Evolutionary conservation across 2,797 vertebrate species (phyloP).

Genomic region (Hemibagrus guttatus): DNA sequence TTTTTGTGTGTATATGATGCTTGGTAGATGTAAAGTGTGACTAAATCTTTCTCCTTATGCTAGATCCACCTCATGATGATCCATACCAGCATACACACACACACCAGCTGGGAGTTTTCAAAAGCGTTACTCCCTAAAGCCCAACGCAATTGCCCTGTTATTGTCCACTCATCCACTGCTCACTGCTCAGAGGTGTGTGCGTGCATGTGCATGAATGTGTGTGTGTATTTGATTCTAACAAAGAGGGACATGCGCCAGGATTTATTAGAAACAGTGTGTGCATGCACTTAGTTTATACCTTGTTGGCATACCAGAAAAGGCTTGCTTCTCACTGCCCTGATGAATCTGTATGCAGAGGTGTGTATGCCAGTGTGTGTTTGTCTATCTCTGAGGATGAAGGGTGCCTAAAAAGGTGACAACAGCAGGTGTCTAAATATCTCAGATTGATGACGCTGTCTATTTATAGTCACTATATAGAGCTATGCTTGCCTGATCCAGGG

Average conservation of each 20-base stretch:
- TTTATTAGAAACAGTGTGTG: conserved; percentile 22
- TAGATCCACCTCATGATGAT: conserved; percentile 53
- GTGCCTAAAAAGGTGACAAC: conserved; percentile 21
- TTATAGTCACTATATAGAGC: conserved; percentile 14
- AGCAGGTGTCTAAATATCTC: conserved; percentile 17
- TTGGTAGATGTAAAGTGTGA: conserved; percentile 59
- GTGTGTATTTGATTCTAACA: conserved; percentile 34
- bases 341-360: conserved; percentile 17
- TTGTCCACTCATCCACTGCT: conserved; percentile 75
- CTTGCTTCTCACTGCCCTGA: background rate
- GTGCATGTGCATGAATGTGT: conserved; percentile 42
- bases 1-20: conserved; percentile 29
- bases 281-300: conserved; percentile 14
- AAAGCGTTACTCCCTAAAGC: conserved; percentile 73
- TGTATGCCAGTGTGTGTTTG: conserved; percentile 24
- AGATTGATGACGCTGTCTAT: conserved; percentile 12
- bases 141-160: conserved; percentile 81
- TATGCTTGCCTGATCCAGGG: background rate
- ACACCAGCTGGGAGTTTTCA: conserved; percentile 62
- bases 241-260: conserved; percentile 2
- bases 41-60: conserved; percentile 66
- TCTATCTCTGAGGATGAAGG: background rate
- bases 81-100: conserved; percentile 48
- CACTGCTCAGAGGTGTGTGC: conserved; percentile 58
- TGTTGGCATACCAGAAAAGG: conserved; percentile 7